Evolutionary conservation across 2,113 vertebrate genomes (phyloP).

Genomic region (Pteropus alecto): DNA sequence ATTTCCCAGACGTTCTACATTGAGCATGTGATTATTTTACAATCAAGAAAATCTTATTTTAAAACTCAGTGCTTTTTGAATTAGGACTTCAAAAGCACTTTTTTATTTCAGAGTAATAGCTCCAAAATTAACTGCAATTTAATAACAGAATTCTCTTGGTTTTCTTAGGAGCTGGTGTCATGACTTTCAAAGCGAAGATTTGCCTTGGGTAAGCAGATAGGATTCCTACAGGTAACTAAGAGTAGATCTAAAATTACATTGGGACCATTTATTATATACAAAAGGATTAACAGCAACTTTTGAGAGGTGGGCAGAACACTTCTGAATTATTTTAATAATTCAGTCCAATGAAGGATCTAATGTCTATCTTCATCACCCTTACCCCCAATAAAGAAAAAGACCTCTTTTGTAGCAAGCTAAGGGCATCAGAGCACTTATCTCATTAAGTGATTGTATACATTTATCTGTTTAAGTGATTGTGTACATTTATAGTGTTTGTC

Average conservation of each 20-base stretch:
- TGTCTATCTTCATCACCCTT: neutral
- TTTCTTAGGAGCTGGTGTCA: neutral
- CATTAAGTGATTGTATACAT: neutral
- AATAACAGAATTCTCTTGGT: neutral
- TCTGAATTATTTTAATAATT: neutral
- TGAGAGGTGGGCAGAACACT: neutral
- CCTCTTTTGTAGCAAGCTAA: neutral
- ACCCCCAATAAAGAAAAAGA: neutral
- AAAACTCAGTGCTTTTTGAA: slow-evolving; percentile 10
- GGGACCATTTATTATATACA: neutral
- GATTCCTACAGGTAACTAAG: neutral
- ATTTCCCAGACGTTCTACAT: neutral
- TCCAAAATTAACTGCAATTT: slow-evolving; percentile 36
- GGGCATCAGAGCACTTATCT: neutral
- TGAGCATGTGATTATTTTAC: neutral
- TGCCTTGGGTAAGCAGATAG: neutral
- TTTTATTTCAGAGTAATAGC: neutral
- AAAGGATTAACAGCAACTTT: neutral
- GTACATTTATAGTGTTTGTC: neutral
- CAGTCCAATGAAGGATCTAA: neutral
- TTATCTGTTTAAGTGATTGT: neutral
- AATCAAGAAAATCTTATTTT: neutral
- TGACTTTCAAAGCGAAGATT: neutral
- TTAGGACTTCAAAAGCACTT: neutral
- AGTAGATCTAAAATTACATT: neutral